phyloP scores from a whole-genome alignment of 2,113 vertebrate genomes.

The Anarhynchus alexandrinus region DNA sequence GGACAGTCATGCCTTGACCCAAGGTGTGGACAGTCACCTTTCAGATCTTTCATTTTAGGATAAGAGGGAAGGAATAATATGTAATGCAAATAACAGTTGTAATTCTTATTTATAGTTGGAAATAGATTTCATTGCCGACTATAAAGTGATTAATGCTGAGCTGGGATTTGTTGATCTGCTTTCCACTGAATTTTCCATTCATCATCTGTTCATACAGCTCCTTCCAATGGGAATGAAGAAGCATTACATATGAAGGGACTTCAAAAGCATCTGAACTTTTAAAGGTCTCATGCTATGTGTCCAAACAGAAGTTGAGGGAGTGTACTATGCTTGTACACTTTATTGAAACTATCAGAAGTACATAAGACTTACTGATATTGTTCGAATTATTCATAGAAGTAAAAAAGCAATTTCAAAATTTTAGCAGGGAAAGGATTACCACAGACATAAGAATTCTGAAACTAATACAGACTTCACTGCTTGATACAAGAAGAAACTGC shows the following conservation, averaged over 20 bases:
- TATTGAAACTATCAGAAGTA: background rate
- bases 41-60: background rate
- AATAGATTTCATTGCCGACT: background rate
- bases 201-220: background rate
- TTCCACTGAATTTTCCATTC: background rate
- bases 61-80: background rate
- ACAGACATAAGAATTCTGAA: background rate
- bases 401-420: background rate
- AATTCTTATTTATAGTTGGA: background rate
- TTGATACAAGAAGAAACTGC: background rate
- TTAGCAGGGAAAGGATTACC: background rate
- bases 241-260: background rate
- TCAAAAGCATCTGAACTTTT: background rate
- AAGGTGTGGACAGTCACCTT: background rate
- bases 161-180: background rate
- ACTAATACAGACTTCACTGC: background rate
- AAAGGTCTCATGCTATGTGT: background rate
- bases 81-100: background rate
- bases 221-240: background rate
- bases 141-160: background rate
- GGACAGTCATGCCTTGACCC: background rate
- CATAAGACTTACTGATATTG: background rate
- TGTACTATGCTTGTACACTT: background rate
- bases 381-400: background rate
- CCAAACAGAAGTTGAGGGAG: background rate